These are phyloP conservation scores for Microcebus lehilahytsara DNA, from an alignment of 2,113 vertebrate species.

Conservation along the genomic window DNA sequence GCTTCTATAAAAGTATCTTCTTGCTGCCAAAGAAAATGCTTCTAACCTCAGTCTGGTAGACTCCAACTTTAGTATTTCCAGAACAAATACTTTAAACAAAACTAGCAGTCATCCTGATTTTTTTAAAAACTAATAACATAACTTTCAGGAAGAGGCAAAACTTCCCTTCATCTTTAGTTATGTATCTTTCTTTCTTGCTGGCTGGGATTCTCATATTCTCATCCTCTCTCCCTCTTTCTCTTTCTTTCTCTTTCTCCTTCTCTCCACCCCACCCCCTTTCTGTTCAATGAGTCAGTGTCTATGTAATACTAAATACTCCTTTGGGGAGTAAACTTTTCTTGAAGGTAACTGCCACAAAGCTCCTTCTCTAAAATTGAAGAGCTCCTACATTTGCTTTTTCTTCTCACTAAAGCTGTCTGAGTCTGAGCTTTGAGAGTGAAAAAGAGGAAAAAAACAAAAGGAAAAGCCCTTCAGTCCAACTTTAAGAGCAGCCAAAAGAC, in stretches of 20 bases:
- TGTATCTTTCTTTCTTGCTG: slow-evolving; percentile 46
- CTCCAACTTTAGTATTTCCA: slow-evolving; percentile 85
- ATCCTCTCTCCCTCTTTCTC: slow-evolving; percentile 78
- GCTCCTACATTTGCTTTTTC: slow-evolving; percentile 75
- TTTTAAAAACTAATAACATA: slow-evolving; percentile 67
- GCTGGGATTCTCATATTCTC: slow-evolving; percentile 77
- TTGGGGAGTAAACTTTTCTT: slow-evolving; percentile 88
- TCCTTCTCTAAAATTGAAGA: slow-evolving; percentile 84
- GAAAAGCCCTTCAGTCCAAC: slow-evolving; percentile 80
- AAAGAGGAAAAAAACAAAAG: slow-evolving; percentile 61
- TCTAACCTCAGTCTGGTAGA: slow-evolving; percentile 85
- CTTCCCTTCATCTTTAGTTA: slow-evolving; percentile 75
- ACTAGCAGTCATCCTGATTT: slow-evolving; percentile 82
- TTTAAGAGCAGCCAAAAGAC: slow-evolving; percentile 86
- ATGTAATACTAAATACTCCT: slow-evolving; percentile 88
- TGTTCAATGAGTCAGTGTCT: slow-evolving; percentile 83
- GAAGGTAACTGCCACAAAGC: slow-evolving; percentile 86
- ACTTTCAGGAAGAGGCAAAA: slow-evolving; percentile 77
- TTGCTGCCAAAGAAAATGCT: slow-evolving; percentile 87
- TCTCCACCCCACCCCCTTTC: slow-evolving; percentile 74
- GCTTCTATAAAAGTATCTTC: slow-evolving; percentile 85
- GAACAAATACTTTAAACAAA: slow-evolving; percentile 84
- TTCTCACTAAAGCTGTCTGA: slow-evolving; percentile 79
- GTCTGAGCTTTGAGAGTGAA: slow-evolving; percentile 73
- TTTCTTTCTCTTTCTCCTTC: slow-evolving; percentile 74